Evolutionary conservation across 1,140 invertebrate genomes (phyloP).

Genomic region (Acromyrmex charruanus): DNA sequence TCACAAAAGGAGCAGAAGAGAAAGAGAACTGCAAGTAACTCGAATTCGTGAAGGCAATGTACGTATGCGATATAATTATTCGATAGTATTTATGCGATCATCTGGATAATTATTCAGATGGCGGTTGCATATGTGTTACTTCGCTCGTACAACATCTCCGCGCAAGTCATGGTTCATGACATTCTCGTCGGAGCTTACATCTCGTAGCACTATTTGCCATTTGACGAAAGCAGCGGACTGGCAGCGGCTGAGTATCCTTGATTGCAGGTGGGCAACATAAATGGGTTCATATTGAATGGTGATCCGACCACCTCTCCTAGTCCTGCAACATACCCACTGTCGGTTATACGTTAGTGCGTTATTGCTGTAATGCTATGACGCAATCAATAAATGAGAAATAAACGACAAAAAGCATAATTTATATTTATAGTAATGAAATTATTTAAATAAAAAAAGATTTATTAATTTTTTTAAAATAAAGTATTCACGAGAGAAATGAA

Average conservation of each 20-base stretch:
- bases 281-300: conserved; percentile 95
- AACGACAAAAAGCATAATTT: background rate
- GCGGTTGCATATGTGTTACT: conserved; percentile 4
- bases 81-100: conserved; percentile 1
- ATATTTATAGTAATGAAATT: background rate
- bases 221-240: conserved; percentile 93
- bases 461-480: background rate
- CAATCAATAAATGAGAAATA: conserved; percentile 32
- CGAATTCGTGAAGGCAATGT: conserved; percentile 42
- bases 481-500: background rate
- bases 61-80: conserved; percentile 21
- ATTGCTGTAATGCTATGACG: conserved; percentile 30
- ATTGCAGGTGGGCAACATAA: conserved; percentile 95
- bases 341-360: conserved; percentile 78
- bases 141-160: conserved; percentile 53
- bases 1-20: background rate
- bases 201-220: conserved; percentile 90
- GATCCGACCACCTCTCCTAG: conserved; percentile 93
- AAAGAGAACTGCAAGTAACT: conserved; percentile 24
- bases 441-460: background rate
- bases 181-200: conserved; percentile 68
- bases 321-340: conserved; percentile 87
- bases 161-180: conserved; percentile 13
- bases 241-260: conserved; percentile 92
- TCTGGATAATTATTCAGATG: conserved; percentile 36